Evolutionary conservation across 1,140 invertebrate genomes (phyloP).

Genomic region (Oedothorax gibbosus): DNA sequence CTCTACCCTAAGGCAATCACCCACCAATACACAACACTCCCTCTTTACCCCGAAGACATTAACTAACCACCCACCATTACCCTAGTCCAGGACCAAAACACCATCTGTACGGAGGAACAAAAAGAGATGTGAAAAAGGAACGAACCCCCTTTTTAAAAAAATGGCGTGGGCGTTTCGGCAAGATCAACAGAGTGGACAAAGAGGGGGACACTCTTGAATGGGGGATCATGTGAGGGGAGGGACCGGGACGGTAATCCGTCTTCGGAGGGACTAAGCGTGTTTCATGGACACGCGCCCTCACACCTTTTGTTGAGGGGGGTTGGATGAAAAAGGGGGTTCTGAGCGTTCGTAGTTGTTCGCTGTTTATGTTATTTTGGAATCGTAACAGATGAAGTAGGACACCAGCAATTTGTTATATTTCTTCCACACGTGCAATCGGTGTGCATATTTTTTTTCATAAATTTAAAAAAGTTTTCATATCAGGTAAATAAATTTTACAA

Average conservation of each 20-base stretch:
- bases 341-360: no score
- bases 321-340: no score
- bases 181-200: constrained; percentile 59
- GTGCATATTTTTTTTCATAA: no score
- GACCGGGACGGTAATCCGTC: constrained; percentile 53
- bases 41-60: background rate
- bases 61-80: background rate
- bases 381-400: no score
- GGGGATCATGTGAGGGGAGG: constrained; percentile 19
- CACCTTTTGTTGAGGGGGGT: constrained; percentile 30
- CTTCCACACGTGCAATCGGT: no score
- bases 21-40: no score
- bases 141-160: background rate
- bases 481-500: no score
- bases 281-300: constrained; percentile 45
- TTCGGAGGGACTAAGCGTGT: constrained; percentile 53
- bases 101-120: background rate
- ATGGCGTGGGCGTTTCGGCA: constrained; percentile 36
- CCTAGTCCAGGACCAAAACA: background rate
- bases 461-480: no score
- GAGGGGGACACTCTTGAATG: constrained; percentile 29
- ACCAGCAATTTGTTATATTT: no score
- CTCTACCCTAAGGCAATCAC: no score
- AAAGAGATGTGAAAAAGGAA: background rate
- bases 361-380: no score